These are phyloP conservation scores for Chloroclystis v-ata DNA, from an alignment of 2,888 invertebrate genomes.

Conservation along the genomic window DNA sequence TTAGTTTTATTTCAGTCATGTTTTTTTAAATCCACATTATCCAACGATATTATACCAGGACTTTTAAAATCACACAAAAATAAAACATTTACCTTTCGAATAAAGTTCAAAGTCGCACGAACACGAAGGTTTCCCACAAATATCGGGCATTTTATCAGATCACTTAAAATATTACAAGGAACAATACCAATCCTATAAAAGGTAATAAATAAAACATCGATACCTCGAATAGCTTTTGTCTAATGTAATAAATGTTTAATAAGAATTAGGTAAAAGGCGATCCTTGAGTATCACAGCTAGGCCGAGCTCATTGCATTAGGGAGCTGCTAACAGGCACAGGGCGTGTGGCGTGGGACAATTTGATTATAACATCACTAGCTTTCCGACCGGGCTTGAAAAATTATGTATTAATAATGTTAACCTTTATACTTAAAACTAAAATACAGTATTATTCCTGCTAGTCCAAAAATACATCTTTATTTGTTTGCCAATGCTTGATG, in stretches of 20 bases:
- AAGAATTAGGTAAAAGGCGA: slow-evolving; percentile 72
- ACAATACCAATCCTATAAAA: slow-evolving; percentile 65
- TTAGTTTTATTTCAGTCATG: too few species aligned
- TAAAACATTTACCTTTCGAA: too few species aligned
- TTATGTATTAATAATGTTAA: too few species aligned
- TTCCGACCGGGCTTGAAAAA: too few species aligned
- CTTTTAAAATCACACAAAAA: not conserved
- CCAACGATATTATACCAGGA: too few species aligned
- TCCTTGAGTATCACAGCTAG: slow-evolving; percentile 36
- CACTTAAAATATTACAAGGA: slow-evolving; percentile 39
- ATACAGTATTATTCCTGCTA: too few species aligned
- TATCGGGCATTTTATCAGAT: slow-evolving; percentile 39
- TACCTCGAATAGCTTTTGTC: slow-evolving; percentile 68
- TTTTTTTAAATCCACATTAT: too few species aligned
- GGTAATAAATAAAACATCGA: slow-evolving; percentile 73
- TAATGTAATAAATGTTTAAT: slow-evolving; percentile 77
- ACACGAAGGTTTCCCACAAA: slow-evolving; percentile 25
- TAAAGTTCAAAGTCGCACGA: not conserved
- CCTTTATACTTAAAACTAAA: too few species aligned
- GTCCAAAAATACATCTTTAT: too few species aligned
- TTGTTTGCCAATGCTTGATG: too few species aligned
- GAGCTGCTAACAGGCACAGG: slow-evolving; percentile 40
- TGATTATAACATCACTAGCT: too few species aligned
- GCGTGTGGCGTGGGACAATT: too few species aligned
- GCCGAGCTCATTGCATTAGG: slow-evolving; percentile 60